phyloP scores from a whole-genome alignment of 2,888 invertebrate species.

The Napeogenes inachia region DNA sequence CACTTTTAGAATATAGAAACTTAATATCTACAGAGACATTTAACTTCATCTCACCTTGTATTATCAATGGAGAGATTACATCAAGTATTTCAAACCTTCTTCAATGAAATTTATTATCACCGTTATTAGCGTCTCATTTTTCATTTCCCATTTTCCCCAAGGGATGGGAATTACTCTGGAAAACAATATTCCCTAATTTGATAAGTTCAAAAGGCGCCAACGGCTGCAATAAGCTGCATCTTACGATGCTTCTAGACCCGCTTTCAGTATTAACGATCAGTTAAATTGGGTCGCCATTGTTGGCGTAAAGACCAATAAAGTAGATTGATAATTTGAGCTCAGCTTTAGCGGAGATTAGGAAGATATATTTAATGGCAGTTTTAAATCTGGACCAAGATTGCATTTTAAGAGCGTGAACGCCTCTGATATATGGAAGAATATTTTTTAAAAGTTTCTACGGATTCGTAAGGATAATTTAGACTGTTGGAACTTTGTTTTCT shows the following conservation, averaged over 20 bases:
- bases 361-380: conserved; percentile 16
- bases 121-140: conserved; percentile 16
- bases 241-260: conserved; percentile 27
- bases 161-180: conserved; percentile 45
- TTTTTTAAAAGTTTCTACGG: neutral
- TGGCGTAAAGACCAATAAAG: conserved; percentile 17
- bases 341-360: conserved; percentile 16
- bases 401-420: neutral
- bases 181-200: conserved; percentile 67
- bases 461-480: too few relatives aligned
- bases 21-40: too few relatives aligned
- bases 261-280: conserved; percentile 22
- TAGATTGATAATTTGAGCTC: conserved; percentile 14
- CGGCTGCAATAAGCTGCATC: conserved; percentile 55
- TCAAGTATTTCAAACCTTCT: neutral
- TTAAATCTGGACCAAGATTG: conserved; percentile 11
- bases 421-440: neutral
- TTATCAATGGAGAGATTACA: neutral
- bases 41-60: too few relatives aligned
- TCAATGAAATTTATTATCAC: conserved; percentile 7
- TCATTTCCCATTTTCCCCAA: conserved; percentile 21
- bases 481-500: too few relatives aligned
- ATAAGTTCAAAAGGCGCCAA: conserved; percentile 54
- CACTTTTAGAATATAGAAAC: too few relatives aligned
- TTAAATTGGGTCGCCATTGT: conserved; percentile 26